Evolutionary conservation across 2,113 vertebrate genomes (phyloP).

Genomic region (Gopherus evgoodei): DNA sequence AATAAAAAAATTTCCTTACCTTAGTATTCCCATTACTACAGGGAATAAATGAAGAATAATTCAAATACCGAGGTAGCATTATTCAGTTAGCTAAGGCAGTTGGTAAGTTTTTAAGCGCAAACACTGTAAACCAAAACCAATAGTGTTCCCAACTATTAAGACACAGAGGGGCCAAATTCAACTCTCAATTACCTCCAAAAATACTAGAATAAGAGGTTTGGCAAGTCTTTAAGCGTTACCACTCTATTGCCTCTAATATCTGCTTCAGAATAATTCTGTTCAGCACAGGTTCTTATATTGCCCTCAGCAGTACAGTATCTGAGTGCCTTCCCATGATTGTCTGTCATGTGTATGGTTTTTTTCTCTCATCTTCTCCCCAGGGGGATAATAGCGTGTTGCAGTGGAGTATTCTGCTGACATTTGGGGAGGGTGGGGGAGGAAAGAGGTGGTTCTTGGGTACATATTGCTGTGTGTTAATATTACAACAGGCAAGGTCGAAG

Average conservation of each 20-base stretch:
- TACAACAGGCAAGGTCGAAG: fast-evolving
- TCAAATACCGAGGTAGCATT: fast-evolving
- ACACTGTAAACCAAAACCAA: background rate
- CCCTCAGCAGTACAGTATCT: background rate
- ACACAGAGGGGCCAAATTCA: background rate
- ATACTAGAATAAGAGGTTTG: background rate
- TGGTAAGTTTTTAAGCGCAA: fast-evolving
- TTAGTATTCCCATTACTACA: fast-evolving
- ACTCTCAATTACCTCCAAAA: background rate
- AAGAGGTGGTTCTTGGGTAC: fast-evolving
- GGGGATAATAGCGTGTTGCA: fast-evolving
- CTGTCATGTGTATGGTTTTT: background rate
- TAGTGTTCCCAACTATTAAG: background rate
- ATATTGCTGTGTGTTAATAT: fast-evolving
- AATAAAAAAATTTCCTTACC: background rate
- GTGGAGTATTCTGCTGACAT: fast-evolving
- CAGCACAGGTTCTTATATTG: background rate
- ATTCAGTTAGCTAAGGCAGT: background rate
- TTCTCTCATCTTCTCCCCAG: background rate
- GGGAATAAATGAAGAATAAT: background rate
- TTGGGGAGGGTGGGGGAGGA: too few species aligned
- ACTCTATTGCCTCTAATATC: fast-evolving
- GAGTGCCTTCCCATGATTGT: background rate
- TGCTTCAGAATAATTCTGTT: background rate
- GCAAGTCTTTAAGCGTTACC: background rate